A percentile compares a stretch with the other conserved stretches of the same genome.
Evolutionary conservation across 2,797 vertebrate species (phyloP).

Genomic region (Eulemur rubriventer): DNA sequence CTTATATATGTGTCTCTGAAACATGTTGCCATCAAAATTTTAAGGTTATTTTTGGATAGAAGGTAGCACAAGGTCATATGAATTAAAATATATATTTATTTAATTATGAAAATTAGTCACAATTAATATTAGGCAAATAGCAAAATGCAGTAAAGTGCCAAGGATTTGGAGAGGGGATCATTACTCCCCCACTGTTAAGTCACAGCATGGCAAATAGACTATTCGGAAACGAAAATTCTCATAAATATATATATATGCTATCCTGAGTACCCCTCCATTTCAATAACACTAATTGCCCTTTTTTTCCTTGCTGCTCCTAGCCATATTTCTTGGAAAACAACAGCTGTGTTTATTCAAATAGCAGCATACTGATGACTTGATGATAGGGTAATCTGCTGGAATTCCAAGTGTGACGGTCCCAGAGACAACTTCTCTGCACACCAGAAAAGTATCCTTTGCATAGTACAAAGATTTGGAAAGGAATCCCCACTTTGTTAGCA

Average conservation of each 20-base stretch:
- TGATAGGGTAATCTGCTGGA: constrained; percentile 87
- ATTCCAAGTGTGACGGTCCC: constrained; percentile 84
- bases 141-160: constrained; percentile 53
- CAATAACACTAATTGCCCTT: constrained; percentile 84
- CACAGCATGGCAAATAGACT: constrained; percentile 71
- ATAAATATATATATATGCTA: constrained; percentile 71
- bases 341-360: constrained; percentile 89
- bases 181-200: constrained; percentile 65
- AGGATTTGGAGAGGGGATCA: constrained; percentile 54
- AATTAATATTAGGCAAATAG: constrained; percentile 73
- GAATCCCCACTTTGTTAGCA: constrained; percentile 59
- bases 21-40: neutral
- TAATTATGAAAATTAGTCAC: constrained; percentile 75
- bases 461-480: constrained; percentile 78
- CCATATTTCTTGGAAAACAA: constrained; percentile 88
- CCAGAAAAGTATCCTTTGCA: constrained; percentile 75
- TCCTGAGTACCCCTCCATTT: constrained; percentile 79
- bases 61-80: constrained; percentile 28
- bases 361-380: constrained; percentile 85
- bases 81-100: constrained; percentile 69
- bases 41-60: constrained; percentile 4
- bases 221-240: constrained; percentile 73
- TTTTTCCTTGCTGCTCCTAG: constrained; percentile 84
- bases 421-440: constrained; percentile 75
- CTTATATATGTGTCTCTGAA: neutral